A percentile compares a stretch with the other conserved stretches of the same genome.
Evolutionary conservation across 2,888 invertebrate genomes (phyloP).

Genomic region (Panzeria rudis): DNA sequence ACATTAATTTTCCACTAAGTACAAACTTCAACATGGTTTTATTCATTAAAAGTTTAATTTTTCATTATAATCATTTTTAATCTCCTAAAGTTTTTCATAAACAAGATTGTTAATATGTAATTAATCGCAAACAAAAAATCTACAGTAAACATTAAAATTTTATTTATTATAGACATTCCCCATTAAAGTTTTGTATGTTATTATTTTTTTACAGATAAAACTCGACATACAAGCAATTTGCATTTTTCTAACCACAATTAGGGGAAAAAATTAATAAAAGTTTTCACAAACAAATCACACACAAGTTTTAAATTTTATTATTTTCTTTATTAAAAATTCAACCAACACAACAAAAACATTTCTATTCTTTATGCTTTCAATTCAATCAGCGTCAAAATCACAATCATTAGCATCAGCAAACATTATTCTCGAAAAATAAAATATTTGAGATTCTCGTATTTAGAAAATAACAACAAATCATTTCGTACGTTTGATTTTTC

Average conservation of each 20-base stretch:
- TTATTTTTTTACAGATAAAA: neutral
- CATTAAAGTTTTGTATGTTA: neutral
- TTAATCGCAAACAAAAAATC: neutral
- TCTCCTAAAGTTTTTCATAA: conserved; percentile 7
- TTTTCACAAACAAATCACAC: conserved; percentile 56
- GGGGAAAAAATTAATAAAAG: conserved; percentile 29
- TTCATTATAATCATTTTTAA: neutral
- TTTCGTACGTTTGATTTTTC: conserved; percentile 19
- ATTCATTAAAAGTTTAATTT: neutral
- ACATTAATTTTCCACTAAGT: too few species aligned
- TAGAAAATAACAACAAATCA: conserved; percentile 17
- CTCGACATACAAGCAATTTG: conserved; percentile 8
- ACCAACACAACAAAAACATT: conserved; percentile 11
- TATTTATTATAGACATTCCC: conserved; percentile 3
- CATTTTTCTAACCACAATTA: conserved; percentile 28
- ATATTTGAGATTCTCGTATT: conserved; percentile 10
- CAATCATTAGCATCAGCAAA: conserved; percentile 32
- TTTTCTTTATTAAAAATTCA: conserved; percentile 46
- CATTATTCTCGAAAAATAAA: neutral
- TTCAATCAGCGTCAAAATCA: conserved; percentile 42
- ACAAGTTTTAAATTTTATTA: conserved; percentile 25
- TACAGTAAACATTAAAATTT: neutral
- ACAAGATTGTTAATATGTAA: conserved; percentile 3
- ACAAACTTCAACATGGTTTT: neutral
- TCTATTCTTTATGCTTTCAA: conserved; percentile 24